Evolutionary conservation across 2,113 vertebrate species (phyloP).

Genomic region (Furnarius figulus): DNA sequence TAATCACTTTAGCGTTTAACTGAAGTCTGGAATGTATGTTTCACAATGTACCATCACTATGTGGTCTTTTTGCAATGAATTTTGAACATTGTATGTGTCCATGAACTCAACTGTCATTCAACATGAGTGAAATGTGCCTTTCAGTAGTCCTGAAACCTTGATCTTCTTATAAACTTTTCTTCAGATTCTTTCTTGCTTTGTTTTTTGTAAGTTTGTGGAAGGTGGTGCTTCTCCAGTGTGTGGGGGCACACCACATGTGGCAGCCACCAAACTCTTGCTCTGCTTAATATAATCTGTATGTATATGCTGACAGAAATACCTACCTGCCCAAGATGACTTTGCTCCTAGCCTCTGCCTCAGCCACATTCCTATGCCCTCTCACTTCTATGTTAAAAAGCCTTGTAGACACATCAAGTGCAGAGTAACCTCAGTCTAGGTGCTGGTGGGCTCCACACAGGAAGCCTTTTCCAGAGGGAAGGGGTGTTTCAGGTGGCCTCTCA

Average conservation of each 20-base stretch:
- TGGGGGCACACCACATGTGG: neutral
- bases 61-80: neutral
- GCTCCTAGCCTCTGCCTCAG: neutral
- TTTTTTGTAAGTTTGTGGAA: neutral
- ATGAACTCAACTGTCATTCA: neutral
- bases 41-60: neutral
- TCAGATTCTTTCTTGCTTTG: neutral
- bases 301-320: neutral
- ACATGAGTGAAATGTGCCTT: conserved; percentile 55
- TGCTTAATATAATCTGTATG: fast-evolving
- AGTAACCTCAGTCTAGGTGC: neutral
- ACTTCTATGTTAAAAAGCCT: neutral
- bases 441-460: neutral
- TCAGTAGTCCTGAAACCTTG: conserved; percentile 1
- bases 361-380: neutral
- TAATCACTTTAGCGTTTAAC: conserved; percentile 17
- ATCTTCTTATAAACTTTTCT: conserved; percentile 61
- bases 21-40: conserved; percentile 13
- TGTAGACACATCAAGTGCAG: neutral
- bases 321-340: neutral
- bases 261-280: neutral
- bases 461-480: neutral
- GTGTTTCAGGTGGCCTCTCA: neutral
- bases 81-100: neutral
- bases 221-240: neutral